Conservation (phyloP, 2,113 vertebrate species). For the Corythoichthys haematopterus region DNA sequence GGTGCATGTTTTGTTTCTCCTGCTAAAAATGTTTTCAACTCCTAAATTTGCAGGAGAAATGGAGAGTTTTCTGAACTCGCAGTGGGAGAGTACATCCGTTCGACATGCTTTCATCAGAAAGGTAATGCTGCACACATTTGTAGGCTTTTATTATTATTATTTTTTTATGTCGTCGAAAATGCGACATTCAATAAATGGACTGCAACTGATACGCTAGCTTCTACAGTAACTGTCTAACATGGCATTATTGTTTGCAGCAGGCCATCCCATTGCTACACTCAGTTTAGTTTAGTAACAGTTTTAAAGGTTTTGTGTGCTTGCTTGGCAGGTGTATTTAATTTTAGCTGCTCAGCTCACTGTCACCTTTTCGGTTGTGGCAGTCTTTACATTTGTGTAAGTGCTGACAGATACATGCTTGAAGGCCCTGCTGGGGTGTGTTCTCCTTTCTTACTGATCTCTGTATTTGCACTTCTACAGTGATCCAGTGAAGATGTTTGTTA, state of each 20-base stretch:
- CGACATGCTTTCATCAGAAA: constrained; percentile 87
- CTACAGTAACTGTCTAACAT: no score
- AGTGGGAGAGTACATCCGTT: constrained; percentile 79
- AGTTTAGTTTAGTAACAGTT: no score
- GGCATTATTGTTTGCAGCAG: no score
- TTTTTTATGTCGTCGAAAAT: background rate
- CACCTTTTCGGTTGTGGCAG: constrained; percentile 79
- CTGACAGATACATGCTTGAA: background rate
- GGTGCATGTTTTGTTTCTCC: constrained; percentile 5
- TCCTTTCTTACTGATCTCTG: constrained; percentile 2
- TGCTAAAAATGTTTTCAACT: constrained; percentile 2
- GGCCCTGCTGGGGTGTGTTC: background rate
- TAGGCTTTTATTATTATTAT: background rate
- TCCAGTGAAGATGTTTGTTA: constrained; percentile 73
- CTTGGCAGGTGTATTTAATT: constrained; percentile 85
- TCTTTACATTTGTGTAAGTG: constrained; percentile 83
- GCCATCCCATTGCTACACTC: no score
- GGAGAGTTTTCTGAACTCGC: constrained; percentile 56
- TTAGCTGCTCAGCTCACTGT: constrained; percentile 82
- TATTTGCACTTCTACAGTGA: constrained; percentile 59
- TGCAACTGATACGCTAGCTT: no score
- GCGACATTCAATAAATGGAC: background rate
- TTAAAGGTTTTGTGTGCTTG: background rate
- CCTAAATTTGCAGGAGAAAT: constrained; percentile 48
- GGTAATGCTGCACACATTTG: constrained; percentile 48